phyloP scores from a whole-genome alignment of 23 tunicate genomes.

The Styela plicata region DNA sequence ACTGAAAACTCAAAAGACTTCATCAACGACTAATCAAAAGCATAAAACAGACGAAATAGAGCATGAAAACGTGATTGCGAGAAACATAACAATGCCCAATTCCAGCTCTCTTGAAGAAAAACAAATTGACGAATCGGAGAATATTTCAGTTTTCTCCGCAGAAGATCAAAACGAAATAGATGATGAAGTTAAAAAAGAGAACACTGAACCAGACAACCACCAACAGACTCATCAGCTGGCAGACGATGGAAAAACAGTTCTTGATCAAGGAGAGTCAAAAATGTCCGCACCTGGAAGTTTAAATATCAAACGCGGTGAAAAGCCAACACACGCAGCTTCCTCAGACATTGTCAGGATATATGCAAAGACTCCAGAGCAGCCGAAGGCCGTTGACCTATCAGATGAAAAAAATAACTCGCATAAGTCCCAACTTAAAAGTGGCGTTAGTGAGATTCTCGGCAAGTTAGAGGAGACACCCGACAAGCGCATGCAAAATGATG shows the following conservation, averaged over 20 bases:
- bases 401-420: background rate
- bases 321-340: background rate
- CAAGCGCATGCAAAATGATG: no score
- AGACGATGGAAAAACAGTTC: background rate
- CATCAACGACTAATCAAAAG: no score
- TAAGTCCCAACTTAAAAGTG: background rate
- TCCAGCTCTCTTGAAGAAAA: no score
- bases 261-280: background rate
- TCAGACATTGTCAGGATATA: no score
- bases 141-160: background rate
- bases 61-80: no score
- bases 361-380: background rate
- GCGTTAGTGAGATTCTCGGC: no score
- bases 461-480: no score
- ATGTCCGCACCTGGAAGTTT: background rate
- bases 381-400: background rate
- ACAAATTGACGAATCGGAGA: background rate
- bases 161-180: background rate
- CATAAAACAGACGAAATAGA: no score
- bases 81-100: no score
- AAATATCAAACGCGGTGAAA: background rate
- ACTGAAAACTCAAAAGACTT: no score
- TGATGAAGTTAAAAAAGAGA: background rate
- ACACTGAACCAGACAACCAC: background rate
- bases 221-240: background rate